Evolutionary conservation across 2,888 invertebrate species (phyloP).

Genomic region (Habroteleia sp.): DNA sequence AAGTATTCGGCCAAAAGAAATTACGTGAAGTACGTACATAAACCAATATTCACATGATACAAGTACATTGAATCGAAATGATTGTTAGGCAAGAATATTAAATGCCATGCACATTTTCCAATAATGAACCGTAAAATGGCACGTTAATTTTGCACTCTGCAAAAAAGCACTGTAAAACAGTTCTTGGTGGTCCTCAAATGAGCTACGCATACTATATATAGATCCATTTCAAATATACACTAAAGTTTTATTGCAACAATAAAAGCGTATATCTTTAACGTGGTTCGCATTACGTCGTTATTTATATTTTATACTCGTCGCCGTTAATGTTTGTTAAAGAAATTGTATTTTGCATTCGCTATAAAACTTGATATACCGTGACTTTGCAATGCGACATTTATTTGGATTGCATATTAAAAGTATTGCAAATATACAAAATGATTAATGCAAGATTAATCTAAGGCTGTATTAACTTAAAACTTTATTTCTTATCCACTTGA

Average conservation of each 20-base stretch:
- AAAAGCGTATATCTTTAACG: conserved; percentile 37
- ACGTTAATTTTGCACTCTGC: conserved; percentile 10
- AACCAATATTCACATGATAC: too few species aligned
- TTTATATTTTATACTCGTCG: conserved; percentile 29
- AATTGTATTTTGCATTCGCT: conserved; percentile 35
- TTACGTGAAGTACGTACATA: too few species aligned
- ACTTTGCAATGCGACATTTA: neutral
- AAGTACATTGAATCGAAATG: neutral
- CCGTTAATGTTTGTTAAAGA: conserved; percentile 35
- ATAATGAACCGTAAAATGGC: conserved; percentile 6
- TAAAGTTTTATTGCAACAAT: conserved; percentile 44
- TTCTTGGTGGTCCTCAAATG: conserved; percentile 18
- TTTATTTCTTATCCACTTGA: conserved; percentile 13
- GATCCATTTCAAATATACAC: conserved; percentile 35
- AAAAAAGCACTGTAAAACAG: conserved; percentile 22
- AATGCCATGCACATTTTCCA: too few species aligned
- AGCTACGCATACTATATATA: conserved; percentile 21
- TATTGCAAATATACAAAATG: too few species aligned
- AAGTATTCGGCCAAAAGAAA: too few species aligned
- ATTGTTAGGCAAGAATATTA: too few species aligned
- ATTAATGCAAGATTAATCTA: conserved; percentile 35
- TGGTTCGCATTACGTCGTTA: conserved; percentile 16
- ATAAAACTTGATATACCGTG: conserved; percentile 2
- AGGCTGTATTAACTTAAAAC: conserved; percentile 3
- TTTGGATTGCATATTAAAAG: too few species aligned